A percentile compares a stretch with the other conserved stretches of the same genome.
Evolutionary conservation across 2,888 invertebrate species (phyloP).

Genomic region (Pachycephus smyrnensis): DNA sequence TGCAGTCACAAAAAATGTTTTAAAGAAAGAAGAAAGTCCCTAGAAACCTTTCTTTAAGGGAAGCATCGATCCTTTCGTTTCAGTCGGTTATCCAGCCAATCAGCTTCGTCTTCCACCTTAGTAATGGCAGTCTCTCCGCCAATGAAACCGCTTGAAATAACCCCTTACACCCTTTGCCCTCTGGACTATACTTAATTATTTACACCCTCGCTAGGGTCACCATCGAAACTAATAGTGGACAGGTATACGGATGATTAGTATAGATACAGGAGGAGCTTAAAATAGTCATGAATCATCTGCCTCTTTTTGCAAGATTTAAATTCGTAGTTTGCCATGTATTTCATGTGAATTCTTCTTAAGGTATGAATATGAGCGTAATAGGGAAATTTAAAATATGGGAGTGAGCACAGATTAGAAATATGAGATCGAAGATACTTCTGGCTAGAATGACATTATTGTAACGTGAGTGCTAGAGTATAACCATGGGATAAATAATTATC

Average conservation of each 20-base stretch:
- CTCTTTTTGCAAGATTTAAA: background rate
- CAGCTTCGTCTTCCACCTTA: background rate
- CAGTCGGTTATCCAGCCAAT: background rate
- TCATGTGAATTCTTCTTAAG: background rate
- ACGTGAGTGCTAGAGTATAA: background rate
- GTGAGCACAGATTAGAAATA: background rate
- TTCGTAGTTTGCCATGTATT: background rate
- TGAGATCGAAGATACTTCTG: background rate
- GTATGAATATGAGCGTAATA: background rate
- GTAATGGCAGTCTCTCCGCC: background rate
- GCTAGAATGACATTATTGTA: background rate
- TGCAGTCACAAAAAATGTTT: background rate
- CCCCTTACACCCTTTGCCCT: background rate
- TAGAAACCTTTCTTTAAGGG: background rate
- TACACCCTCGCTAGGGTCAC: background rate
- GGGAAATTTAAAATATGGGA: too few relatives aligned
- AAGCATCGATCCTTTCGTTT: background rate
- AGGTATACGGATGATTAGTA: background rate
- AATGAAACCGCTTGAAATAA: slow-evolving; percentile 4
- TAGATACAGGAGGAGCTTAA: background rate
- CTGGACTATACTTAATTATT: background rate
- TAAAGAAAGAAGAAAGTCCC: background rate
- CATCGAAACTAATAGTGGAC: background rate
- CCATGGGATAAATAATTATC: background rate
- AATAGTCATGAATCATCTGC: background rate